These are phyloP conservation scores for Diabrotica balteata DNA, from an alignment of 2,888 invertebrate genomes.

Conservation along the genomic window DNA sequence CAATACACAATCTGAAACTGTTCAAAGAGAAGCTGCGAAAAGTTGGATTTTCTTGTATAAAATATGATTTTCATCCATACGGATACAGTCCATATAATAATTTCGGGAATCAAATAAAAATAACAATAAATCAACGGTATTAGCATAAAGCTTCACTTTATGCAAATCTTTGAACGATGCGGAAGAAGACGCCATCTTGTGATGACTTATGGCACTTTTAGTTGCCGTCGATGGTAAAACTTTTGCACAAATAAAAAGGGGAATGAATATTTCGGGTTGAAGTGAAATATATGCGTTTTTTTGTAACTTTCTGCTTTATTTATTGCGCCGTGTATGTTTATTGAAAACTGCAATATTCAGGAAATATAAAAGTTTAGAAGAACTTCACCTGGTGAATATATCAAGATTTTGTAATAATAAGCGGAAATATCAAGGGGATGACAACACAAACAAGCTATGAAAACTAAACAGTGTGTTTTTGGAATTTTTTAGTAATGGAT, in stretches of 20 bases:
- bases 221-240: constrained; percentile 38
- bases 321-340: too few relatives aligned
- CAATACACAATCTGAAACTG: constrained; percentile 10
- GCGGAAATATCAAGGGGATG: too few relatives aligned
- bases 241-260: constrained; percentile 22
- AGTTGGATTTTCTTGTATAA: constrained; percentile 55
- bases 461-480: too few relatives aligned
- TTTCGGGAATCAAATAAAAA: constrained; percentile 63
- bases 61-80: constrained; percentile 63
- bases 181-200: constrained; percentile 41
- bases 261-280: constrained; percentile 2
- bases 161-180: constrained; percentile 55
- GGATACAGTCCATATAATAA: constrained; percentile 64
- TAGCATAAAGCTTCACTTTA: constrained; percentile 60
- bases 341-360: too few relatives aligned
- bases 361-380: too few relatives aligned
- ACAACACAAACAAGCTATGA: too few relatives aligned
- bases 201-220: constrained; percentile 34
- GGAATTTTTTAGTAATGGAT: too few relatives aligned
- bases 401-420: too few relatives aligned
- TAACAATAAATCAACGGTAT: constrained; percentile 60
- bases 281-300: constrained; percentile 10
- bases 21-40: constrained; percentile 43
- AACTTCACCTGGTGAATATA: too few relatives aligned
- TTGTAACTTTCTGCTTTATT: background rate